A percentile compares a stretch with the other conserved stretches of the same genome.
These are phyloP conservation scores for Galeruca laticollis DNA, from an alignment of 2,888 invertebrate species.

Conservation along the genomic window DNA sequence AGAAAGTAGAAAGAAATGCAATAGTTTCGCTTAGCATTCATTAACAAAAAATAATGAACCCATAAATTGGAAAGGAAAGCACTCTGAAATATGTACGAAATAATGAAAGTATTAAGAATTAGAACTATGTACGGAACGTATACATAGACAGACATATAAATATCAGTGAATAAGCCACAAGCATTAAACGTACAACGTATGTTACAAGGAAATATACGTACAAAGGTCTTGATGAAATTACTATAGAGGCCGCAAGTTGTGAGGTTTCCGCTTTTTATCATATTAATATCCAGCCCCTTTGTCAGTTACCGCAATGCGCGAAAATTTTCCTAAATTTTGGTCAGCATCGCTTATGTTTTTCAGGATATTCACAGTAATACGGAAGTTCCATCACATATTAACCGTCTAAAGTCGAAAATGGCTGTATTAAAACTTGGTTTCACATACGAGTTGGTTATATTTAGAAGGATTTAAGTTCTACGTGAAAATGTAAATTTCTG, in stretches of 20 bases:
- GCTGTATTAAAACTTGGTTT: conserved; percentile 48
- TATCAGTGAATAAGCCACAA: no score
- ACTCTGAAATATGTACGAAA: no score
- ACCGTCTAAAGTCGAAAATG: conserved; percentile 27
- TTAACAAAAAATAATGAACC: no score
- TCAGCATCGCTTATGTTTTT: conserved; percentile 41
- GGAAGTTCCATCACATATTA: conserved; percentile 40
- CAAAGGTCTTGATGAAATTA: conserved; percentile 9
- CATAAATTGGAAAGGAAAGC: no score
- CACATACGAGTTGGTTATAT: conserved; percentile 55
- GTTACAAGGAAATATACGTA: no score
- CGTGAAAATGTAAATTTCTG: conserved; percentile 65
- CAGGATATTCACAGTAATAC: conserved; percentile 38
- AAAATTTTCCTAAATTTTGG: conserved; percentile 39
- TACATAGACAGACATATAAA: no score
- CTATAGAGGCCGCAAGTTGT: conserved; percentile 17
- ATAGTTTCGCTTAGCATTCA: no score
- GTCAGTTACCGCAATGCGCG: conserved; percentile 27
- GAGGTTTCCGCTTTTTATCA: conserved; percentile 34
- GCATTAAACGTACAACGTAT: no score
- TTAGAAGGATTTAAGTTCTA: conserved; percentile 52
- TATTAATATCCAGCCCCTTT: conserved; percentile 35
- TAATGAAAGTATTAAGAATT: no score
- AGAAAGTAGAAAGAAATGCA: no score
- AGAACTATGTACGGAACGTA: no score